Evolutionary conservation across 2,888 invertebrate genomes (phyloP).

Genomic region (Nephrotoma guestfalica): DNA sequence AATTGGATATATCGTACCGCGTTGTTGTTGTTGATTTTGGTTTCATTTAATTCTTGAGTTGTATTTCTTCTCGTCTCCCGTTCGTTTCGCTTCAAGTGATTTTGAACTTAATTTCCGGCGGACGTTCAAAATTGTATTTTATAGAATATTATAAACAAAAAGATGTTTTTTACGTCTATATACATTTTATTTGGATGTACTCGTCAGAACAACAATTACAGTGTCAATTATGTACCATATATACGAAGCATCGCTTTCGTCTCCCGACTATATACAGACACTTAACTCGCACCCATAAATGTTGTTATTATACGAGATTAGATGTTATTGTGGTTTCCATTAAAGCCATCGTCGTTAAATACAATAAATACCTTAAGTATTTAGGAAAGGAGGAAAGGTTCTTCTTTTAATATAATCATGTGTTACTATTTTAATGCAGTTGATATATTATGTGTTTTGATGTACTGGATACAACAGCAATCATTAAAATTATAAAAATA

Average conservation of each 20-base stretch:
- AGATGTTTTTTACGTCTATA: neutral
- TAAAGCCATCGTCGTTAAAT: neutral
- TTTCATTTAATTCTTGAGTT: neutral
- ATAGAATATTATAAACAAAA: neutral
- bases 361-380: neutral
- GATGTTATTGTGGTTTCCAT: neutral
- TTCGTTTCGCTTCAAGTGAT: conserved; percentile 2
- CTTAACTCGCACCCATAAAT: neutral
- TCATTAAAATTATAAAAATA: neutral
- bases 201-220: neutral
- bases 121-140: conserved; percentile 3
- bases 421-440: neutral
- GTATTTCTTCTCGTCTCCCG: neutral
- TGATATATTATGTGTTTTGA: neutral
- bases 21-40: neutral
- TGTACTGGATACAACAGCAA: neutral
- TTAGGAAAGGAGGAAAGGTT: neutral
- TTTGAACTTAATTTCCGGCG: conserved; percentile 3
- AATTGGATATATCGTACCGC: neutral
- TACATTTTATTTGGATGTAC: neutral
- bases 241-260: neutral
- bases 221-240: neutral
- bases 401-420: neutral
- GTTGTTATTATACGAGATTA: neutral
- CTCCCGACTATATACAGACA: neutral